Base-by-base conservation (phyloP, 2,113 vertebrate species). In the Chlorodrepanis virens region DNA sequence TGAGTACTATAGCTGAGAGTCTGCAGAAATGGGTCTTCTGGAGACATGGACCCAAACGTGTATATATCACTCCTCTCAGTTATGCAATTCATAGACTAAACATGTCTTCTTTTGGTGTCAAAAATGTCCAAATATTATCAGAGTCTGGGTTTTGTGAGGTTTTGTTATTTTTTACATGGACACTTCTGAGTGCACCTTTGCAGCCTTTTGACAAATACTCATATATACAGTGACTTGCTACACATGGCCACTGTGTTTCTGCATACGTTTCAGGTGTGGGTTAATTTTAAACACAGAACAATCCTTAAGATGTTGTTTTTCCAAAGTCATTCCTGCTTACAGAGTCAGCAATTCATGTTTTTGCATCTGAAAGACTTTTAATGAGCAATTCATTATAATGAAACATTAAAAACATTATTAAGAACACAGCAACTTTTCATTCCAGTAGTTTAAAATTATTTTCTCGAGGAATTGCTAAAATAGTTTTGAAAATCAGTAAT, bases 61-160 rank as follows among this genome's bases (percentile, higher is more conserved):
- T 78, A 80, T 54, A 83, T 20, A 59, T 94, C 91, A 91, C 28
- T 76, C 29, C 60, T 54, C 27, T 72, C 87, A 79, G 64, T 91
- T 77, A 47, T 44, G 39, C 17, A 61, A 52, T 75, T 77, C 74
- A 92, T 29, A 97, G 95, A 97, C 96, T 97, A 96, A 97, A 97
- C 92, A 97, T 10, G 59, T 47, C 86, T 87, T 89, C 24, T 29
- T 72, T 79, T 76, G 50, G 77, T 92, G 80, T 87, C 91, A 92
- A 85, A 95, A 92, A 92, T 75, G 76, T 90, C 92, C 60, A 96
- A 96, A 95, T 92, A 96, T 89, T 93, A 90, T 53, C 76, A 68
- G 76, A 92, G 40, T 49, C 59, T 4, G 3, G 4, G 82, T 94
- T 95, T 81, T 33, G 56, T 53, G 52, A 31, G 8, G 37, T 47